These are phyloP conservation scores for Sacculina carcini DNA, from an alignment of 2,888 invertebrate species.

Conservation along the genomic window DNA sequence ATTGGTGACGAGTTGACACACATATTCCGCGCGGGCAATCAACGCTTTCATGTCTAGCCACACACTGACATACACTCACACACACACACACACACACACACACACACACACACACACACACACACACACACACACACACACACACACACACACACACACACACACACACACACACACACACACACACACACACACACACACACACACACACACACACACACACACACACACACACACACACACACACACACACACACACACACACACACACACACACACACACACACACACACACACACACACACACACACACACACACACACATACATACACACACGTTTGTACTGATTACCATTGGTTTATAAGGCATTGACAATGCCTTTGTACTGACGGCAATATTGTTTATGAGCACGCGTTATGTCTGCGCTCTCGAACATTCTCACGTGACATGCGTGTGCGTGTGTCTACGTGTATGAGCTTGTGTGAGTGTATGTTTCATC, in stretches of 20 bases:
- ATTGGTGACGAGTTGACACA: too few relatives aligned
- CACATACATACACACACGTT: neutral
- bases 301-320: neutral
- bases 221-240: neutral
- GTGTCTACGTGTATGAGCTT: too few relatives aligned
- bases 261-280: conserved; percentile 1
- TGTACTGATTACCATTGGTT: too few relatives aligned
- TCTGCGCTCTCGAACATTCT: too few relatives aligned
- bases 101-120: neutral
- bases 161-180: neutral
- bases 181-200: neutral
- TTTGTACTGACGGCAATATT: too few relatives aligned
- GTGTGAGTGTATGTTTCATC: too few relatives aligned
- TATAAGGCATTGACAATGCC: too few relatives aligned
- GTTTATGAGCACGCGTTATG: too few relatives aligned
- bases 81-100: neutral
- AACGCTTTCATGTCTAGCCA: neutral
- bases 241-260: neutral
- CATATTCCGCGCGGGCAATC: too few relatives aligned
- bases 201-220: neutral
- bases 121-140: neutral
- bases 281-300: conserved; percentile 1
- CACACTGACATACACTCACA: neutral
- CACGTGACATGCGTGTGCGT: too few relatives aligned
- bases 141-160: neutral